A percentile compares a stretch with the other conserved stretches of the same genome.
These are phyloP conservation scores for Noturus placidus DNA, from an alignment of 2,113 vertebrate genomes.

Conservation along the genomic window DNA sequence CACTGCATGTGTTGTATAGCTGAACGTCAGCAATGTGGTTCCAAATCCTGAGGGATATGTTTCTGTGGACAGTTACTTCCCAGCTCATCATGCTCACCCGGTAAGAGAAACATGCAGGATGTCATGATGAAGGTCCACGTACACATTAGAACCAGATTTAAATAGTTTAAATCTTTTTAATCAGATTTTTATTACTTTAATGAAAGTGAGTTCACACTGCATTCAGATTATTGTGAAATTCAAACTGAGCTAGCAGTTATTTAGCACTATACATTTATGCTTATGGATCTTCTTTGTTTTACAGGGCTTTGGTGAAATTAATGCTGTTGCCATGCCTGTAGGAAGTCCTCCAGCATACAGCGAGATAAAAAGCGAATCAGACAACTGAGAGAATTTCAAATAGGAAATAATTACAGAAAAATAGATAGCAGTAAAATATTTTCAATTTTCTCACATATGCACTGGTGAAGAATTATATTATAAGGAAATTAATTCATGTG, in stretches of 20 bases:
- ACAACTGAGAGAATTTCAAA: neutral
- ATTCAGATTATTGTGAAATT: neutral
- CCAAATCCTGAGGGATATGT: neutral
- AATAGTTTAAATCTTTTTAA: too few species aligned
- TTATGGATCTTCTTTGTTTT: neutral
- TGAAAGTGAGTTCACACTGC: neutral
- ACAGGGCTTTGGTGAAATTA: neutral
- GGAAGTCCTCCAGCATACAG: slow-evolving; percentile 10
- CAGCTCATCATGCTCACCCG: too few species aligned
- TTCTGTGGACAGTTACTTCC: neutral
- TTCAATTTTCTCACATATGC: too few species aligned
- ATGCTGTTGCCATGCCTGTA: neutral
- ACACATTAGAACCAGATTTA: too few species aligned
- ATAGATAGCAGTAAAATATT: too few species aligned
- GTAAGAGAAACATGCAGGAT: neutral
- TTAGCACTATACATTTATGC: neutral
- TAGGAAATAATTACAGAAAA: too few species aligned
- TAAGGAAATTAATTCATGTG: too few species aligned
- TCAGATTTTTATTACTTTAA: neutral
- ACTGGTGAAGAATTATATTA: too few species aligned
- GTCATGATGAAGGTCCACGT: neutral
- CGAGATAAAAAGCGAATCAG: neutral
- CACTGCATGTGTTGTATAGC: neutral
- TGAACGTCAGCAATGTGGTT: neutral
- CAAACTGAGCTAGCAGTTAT: neutral